Evolutionary conservation across 2,113 vertebrate genomes (phyloP).

Genomic region (Oncorhynchus gorbuscha): DNA sequence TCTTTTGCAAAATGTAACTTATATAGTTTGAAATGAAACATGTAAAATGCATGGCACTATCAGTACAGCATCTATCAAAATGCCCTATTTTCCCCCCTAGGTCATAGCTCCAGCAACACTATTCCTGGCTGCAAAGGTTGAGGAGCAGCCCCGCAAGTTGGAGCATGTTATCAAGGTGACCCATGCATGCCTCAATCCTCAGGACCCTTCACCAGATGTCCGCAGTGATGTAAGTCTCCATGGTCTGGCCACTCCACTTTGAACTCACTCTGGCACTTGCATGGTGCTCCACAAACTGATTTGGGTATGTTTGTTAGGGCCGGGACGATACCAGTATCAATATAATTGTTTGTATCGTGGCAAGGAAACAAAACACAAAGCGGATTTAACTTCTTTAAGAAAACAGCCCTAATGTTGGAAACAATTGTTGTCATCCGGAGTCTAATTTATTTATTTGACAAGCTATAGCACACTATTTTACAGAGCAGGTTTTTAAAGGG

Average conservation of each 20-base stretch:
- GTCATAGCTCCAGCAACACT: conserved; percentile 89
- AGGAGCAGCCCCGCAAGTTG: conserved; percentile 94
- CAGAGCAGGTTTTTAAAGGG: no score
- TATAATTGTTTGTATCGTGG: no score
- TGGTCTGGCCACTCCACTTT: not conserved
- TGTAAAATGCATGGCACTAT: not conserved
- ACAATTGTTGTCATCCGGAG: not conserved
- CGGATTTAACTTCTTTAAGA: no score
- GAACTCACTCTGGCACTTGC: not conserved
- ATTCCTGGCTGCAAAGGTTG: conserved; percentile 95
- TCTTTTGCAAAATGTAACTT: not conserved
- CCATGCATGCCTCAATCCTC: conserved; percentile 89
- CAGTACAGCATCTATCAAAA: not conserved
- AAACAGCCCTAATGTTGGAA: not conserved
- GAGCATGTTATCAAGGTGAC: conserved; percentile 96
- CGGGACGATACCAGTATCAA: no score
- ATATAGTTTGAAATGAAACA: not conserved
- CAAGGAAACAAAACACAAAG: no score
- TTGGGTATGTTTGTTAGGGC: not conserved
- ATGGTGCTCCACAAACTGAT: not conserved
- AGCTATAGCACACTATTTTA: no score
- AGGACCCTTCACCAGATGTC: conserved; percentile 87
- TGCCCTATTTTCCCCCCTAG: conserved; percentile 52
- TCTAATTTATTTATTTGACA: no score
- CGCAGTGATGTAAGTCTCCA: conserved; percentile 84